phyloP scores from a whole-genome alignment of 1,140 invertebrate genomes.

The Goniozus legneri region DNA sequence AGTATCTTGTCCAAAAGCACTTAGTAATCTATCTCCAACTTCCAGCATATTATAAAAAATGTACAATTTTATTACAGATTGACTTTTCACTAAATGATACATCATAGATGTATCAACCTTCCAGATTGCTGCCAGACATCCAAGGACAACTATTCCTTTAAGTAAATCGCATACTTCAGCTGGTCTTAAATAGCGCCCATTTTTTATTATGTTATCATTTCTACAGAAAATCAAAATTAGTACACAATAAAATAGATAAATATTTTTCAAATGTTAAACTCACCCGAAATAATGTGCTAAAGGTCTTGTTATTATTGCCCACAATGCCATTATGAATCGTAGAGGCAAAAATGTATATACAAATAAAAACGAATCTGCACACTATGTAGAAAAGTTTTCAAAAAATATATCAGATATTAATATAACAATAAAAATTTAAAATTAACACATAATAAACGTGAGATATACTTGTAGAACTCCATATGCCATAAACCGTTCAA shows the following conservation, averaged over 20 bases:
- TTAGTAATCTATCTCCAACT: constrained; percentile 92
- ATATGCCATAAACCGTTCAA: constrained; percentile 92
- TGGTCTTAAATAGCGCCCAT: constrained; percentile 67
- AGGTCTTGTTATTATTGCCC: constrained; percentile 71
- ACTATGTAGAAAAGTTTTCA: constrained; percentile 57
- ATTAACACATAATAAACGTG: not conserved
- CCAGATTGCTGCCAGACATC: constrained; percentile 80
- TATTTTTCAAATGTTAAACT: constrained; percentile 26
- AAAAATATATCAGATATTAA: constrained; percentile 6
- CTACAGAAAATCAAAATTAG: constrained; percentile 28
- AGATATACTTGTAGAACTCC: constrained; percentile 79
- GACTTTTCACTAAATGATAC: constrained; percentile 98
- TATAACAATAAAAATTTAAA: not conserved
- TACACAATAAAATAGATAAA: constrained; percentile 1
- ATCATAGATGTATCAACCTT: constrained; percentile 97
- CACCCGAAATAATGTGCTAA: constrained; percentile 71
- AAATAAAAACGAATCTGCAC: constrained; percentile 97
- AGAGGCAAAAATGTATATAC: constrained; percentile 97
- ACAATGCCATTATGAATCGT: constrained; percentile 82
- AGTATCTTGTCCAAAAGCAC: constrained; percentile 97
- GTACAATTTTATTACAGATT: constrained; percentile 98
- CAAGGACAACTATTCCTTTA: constrained; percentile 85
- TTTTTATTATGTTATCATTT: constrained; percentile 26
- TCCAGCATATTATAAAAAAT: constrained; percentile 99
- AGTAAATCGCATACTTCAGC: constrained; percentile 96